Evolutionary conservation across 2,113 vertebrate species (phyloP), one percentile per base, ranked within the genome.

Genomic region (Tenrec ecaudatus): DNA sequence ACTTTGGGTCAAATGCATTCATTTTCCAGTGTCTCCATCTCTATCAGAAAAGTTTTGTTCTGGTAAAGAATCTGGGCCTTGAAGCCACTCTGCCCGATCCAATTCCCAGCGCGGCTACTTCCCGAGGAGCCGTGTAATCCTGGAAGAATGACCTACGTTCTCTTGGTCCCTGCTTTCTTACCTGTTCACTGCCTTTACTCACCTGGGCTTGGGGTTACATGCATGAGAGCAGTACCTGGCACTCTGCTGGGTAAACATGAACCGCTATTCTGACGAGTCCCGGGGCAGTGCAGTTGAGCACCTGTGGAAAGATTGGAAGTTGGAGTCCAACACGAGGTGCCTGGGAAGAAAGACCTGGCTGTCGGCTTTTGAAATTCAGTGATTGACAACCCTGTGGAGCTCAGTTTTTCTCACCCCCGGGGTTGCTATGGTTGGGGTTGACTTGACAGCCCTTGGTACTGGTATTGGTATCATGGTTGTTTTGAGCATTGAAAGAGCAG

Each of bases 201-300:
- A 53, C 47, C 47, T 14, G 47, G 47, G 47, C 47, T 14, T 10
- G 47, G 47, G 47, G 47, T 53, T 53, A 71, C 31, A 9, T 64
- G 20, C 22, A 27, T 53, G 60, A 27, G 62, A 60, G 38, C 27
- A 2, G 31, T 6, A 33, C 27, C 68, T 62, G 47, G 22, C 8
- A 0, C 25, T 25, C 3, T 17, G 0, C 22, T 68, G 19, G 0
- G 0, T 57, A 2, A 47, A 1, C 2, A 27, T 38, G 19, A 73
- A 38, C n/a, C 4, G 0, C 89, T 17, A 15, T 43, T 19, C 0
- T 27, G 22, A 22, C 23, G 71, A 73, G 31, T 71, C 16, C 3
- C n/a, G 17, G 31, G 15, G 71, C 36, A 19, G 33, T 73, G n/a
- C 19, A 73, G 19, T 22, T 20, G 33, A 9, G n/a, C 33, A 19